A percentile compares a stretch with the other conserved stretches of the same genome.
These are phyloP conservation scores for Amphiprion clarkii DNA, from an alignment of 2,797 vertebrate species.

Conservation along the genomic window DNA sequence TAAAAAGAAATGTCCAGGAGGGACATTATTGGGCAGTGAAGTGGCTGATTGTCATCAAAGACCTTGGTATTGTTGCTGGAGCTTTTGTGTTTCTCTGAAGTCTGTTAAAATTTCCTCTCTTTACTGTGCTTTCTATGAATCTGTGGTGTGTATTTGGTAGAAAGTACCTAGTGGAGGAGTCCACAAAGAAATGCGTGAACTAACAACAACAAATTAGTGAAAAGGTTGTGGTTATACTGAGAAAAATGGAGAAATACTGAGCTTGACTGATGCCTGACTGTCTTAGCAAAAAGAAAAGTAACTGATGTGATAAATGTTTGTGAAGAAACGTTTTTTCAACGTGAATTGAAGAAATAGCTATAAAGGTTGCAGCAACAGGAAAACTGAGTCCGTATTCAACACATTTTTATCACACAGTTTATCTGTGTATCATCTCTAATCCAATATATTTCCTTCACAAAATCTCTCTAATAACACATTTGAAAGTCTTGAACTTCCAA, in stretches of 20 bases:
- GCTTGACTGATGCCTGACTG: no score
- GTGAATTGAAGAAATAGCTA: neutral
- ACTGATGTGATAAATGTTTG: neutral
- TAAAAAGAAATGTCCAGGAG: constrained; percentile 15
- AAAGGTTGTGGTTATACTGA: no score
- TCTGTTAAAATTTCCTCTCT: constrained; percentile 9
- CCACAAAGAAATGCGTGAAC: neutral
- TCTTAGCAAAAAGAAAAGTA: neutral
- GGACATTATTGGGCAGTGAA: constrained; percentile 22
- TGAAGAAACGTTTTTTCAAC: neutral
- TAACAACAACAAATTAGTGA: neutral
- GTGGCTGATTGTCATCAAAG: constrained; percentile 19
- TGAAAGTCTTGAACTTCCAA: neutral
- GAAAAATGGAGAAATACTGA: no score
- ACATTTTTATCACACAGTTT: neutral
- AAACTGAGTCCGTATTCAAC: neutral
- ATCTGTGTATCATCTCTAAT: neutral
- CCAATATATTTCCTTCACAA: neutral
- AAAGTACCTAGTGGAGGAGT: neutral
- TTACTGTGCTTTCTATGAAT: neutral
- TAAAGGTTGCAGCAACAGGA: no score
- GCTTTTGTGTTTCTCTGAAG: constrained; percentile 19
- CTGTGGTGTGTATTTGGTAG: neutral
- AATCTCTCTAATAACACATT: neutral
- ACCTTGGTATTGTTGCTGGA: constrained; percentile 8